Base-by-base conservation (phyloP, 1,140 invertebrate genomes). In the Macrostomum lignano region DNA sequence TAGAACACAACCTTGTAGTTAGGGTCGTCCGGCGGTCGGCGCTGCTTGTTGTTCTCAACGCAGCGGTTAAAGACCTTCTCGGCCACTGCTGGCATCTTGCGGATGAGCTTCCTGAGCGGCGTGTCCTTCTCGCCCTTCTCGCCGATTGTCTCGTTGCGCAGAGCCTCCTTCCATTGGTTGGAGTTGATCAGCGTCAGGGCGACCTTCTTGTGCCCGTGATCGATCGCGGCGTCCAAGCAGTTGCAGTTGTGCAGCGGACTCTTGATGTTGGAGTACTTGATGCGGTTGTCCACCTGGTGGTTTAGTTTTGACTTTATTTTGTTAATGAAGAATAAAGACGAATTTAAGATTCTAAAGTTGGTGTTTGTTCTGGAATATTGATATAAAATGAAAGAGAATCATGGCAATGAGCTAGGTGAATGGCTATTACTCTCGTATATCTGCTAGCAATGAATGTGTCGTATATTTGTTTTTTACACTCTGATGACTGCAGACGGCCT, bases 41-140 rank as follows among this genome's bases (percentile, higher is more conserved):
- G n/a, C n/a, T n/a, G n/a, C n/a, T n/a, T 48, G 36, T 49, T 49
- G 17, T 49, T 49, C 30, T 45, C 38, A 33, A 58, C 51, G 41
- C 60, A 64, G 21, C 45, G 46, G 28, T 60, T 44, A 36, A 65
- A 58, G 9, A 62, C 61, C 32, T 39, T 38, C 40, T 58, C 51
- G 17, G 62, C 63, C 17, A 64, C 50, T 42, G 62, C 63, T 41
- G 61, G 61, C 51, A 62, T 59, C 39, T 60, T 55, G 23, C 46
- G 47, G 36, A 65, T 58, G 1, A 65, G 47, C 44, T 59, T 58
- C 33, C 63, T 49, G 46, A 65, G 51, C 3, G 63, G 62, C 10
- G 63, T 64, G 31, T 55, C 40, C 31, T 47, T 40, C 9, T 38
- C 28, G 7, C 46, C 47, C 22, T 44, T 55, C 7, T 46, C 36